Conservation (phyloP, 1,140 invertebrate species). For the Nasonia longicornis region DNA sequence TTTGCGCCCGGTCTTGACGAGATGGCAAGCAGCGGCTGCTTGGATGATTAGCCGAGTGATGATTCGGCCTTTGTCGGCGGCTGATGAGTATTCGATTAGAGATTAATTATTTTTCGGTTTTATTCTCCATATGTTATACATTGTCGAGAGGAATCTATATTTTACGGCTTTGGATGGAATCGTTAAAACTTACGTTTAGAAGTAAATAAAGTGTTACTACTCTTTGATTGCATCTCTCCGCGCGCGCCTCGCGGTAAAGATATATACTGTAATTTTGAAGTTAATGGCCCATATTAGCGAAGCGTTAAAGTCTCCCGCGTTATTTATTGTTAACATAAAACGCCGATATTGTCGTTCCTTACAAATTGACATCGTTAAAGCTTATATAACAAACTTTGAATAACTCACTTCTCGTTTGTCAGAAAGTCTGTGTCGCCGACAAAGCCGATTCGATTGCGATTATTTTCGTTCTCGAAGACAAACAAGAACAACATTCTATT, state of each 20-base stretch:
- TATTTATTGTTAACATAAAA: slow-evolving; percentile 22
- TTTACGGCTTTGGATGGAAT: background rate
- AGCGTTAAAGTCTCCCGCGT: background rate
- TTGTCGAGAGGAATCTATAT: background rate
- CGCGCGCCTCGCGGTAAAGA: background rate
- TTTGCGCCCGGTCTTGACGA: background rate
- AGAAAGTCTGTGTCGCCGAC: background rate
- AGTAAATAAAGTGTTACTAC: slow-evolving; percentile 26
- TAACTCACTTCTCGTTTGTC: background rate
- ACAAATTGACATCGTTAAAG: background rate
- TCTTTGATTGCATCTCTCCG: slow-evolving; percentile 2
- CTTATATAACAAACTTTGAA: background rate
- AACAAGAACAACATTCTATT: too few species aligned
- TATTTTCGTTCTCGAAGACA: background rate
- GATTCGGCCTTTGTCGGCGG: background rate
- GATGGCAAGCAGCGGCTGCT: background rate
- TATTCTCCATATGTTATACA: too few species aligned
- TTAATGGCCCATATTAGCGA: slow-evolving; percentile 17
- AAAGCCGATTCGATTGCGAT: background rate
- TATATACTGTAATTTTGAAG: slow-evolving; percentile 15
- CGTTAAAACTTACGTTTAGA: background rate
- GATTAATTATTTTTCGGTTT: background rate
- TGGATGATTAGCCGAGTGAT: background rate
- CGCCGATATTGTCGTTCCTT: slow-evolving; percentile 12
- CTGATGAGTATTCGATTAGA: background rate